Base-by-base conservation (phyloP, 2,797 vertebrate genomes). In the Artibeus jamaicensis region DNA sequence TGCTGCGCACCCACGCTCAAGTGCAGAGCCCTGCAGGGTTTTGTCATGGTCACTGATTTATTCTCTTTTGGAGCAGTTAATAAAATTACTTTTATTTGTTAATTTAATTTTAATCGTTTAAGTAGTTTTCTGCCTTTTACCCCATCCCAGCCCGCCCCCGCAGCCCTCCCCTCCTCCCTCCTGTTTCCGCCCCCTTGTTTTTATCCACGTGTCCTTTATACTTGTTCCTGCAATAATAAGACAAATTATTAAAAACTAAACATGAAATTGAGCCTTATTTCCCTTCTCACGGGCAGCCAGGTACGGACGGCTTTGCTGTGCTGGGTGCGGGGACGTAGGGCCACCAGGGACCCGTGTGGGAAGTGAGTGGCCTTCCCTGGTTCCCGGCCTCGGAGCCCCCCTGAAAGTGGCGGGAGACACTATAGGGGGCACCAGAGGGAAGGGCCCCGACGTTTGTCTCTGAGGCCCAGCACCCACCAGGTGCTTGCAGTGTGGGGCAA, bases 1-100 rank as follows among this genome's bases (percentile, higher is more conserved):
- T 2, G 39, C 0, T 3, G 15, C 29, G 1, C 14, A 9, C 37
- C 42, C 0, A 3, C 1, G 8, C 29, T 16, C 0, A 1, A 18
- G 32, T 16, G 11, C 1, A 4, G 76, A 9, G 12, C 73, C 78
- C 4, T 39, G 55, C 71, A n/a, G 65, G 39, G 68, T 22, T 32
- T 44, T 44, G 44, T 44, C 44, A 44, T 10, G 44, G 44, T 44
- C 44, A 44, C 44, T 44, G 44, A 44, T 44, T 44, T 44, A 44
- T 48, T 48, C 46, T 50, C 48, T 84, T 78, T 55, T 44, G 65
- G 3, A 21, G 71, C 70, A 84, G 34, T 65, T 88, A 46, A 2
- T 85, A 50, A 57, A 37, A 37, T 22, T 32, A 70, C 15, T 48
- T 48, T 48, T 46, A 46, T 46, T 46, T 46, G 8, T 46, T 48